These are phyloP conservation scores for Macrosoma leucophasiata DNA, from an alignment of 2,888 invertebrate species.

Conservation along the genomic window DNA sequence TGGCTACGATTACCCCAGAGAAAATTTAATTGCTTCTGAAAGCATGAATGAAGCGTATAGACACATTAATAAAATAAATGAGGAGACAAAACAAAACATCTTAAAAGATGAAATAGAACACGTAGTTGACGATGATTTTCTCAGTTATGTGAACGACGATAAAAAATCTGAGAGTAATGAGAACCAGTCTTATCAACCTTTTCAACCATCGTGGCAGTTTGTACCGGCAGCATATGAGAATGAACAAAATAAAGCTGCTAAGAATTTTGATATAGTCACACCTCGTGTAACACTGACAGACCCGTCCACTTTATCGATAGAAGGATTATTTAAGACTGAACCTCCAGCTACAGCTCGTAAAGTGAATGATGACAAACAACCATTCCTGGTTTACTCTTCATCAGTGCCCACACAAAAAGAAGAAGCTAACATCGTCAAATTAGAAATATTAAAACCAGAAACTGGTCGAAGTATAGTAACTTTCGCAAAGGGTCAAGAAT, in stretches of 20 bases:
- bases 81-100: slow-evolving; percentile 28
- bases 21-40: slow-evolving; percentile 67
- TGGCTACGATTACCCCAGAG: slow-evolving; percentile 55
- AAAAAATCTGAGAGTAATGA: slow-evolving; percentile 43
- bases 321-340: slow-evolving; percentile 79
- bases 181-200: slow-evolving; percentile 31
- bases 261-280: slow-evolving; percentile 55
- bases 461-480: slow-evolving; percentile 50
- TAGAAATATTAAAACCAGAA: slow-evolving; percentile 49
- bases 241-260: slow-evolving; percentile 43
- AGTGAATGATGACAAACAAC: slow-evolving; percentile 39
- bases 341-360: slow-evolving; percentile 49
- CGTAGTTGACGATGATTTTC: slow-evolving; percentile 47
- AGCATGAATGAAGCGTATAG: slow-evolving; percentile 69
- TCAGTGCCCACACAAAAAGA: slow-evolving; percentile 47
- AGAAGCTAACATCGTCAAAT: slow-evolving; percentile 47
- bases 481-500: slow-evolving; percentile 59
- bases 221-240: slow-evolving; percentile 69
- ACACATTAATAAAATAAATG: slow-evolving; percentile 44
- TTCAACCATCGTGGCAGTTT: slow-evolving; percentile 59
- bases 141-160: slow-evolving; percentile 58
- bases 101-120: slow-evolving; percentile 42
- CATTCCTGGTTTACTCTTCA: slow-evolving; percentile 67
- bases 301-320: slow-evolving; percentile 80
- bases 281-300: slow-evolving; percentile 61